phyloP scores from a whole-genome alignment of 2,113 vertebrate genomes.

The Xenopus tropicalis region UCB_Xtro_10.0 CM004443.2:81186501-81187000 shows the following conservation, averaged over 20 bases:
- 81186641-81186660: constrained; percentile 32
- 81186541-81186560: constrained; percentile 14
- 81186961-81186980: too few species aligned
- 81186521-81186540: constrained; percentile 11
- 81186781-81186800: not conserved
- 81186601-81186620: constrained; percentile 33
- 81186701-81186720: constrained; percentile 1
- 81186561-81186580: constrained; percentile 13
- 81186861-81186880: too few species aligned
- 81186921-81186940: not conserved
- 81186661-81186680: constrained; percentile 22
- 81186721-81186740: not conserved
- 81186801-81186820: not conserved
- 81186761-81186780: not conserved
- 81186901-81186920: constrained; percentile 23
- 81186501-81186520: not conserved
- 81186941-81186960: too few species aligned
- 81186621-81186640: constrained; percentile 35
- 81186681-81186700: constrained; percentile 5
- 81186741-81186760: constrained; percentile 3
- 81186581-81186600: constrained; percentile 17
- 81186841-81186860: too few species aligned
- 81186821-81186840: not conserved
- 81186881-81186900: not conserved
- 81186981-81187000: too few species aligned